phyloP scores from a whole-genome alignment of 2,888 invertebrate species.

The Pelosia muscerda region DNA sequence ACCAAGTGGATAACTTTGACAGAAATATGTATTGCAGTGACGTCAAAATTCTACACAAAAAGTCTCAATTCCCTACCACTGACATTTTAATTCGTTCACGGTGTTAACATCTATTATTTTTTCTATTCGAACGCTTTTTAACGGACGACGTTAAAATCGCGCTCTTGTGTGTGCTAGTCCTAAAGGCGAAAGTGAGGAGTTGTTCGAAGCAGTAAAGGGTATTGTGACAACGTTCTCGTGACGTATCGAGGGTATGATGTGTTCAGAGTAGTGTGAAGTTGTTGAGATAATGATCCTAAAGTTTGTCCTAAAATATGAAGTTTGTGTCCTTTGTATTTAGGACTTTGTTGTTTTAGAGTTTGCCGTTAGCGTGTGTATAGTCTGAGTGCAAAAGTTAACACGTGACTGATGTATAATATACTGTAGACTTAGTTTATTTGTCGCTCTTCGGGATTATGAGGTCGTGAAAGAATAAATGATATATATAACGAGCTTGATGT shows the following conservation, averaged over 20 bases:
- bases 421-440: not conserved
- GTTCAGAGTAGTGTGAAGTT: constrained; percentile 20
- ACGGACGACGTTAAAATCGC: too few species aligned
- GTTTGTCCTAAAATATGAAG: constrained; percentile 9
- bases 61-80: too few species aligned
- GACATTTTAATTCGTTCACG: too few species aligned
- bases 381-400: not conserved
- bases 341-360: constrained; percentile 9
- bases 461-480: constrained; percentile 3
- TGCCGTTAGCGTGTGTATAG: constrained; percentile 8
- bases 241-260: constrained; percentile 19
- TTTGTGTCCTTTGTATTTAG: constrained; percentile 15
- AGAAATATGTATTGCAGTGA: too few species aligned
- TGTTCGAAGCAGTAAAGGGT: constrained; percentile 1
- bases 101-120: too few species aligned
- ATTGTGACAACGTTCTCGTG: constrained; percentile 4
- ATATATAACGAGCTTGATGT: constrained; percentile 17
- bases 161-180: too few species aligned
- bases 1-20: too few species aligned
- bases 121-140: too few species aligned
- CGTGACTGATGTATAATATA: constrained; percentile 18
- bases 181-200: not conserved
- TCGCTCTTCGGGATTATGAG: not conserved
- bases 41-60: too few species aligned
- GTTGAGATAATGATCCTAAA: constrained; percentile 12